Conservation (phyloP, 2,113 vertebrate species). For the Caranx melampygus region DNA sequence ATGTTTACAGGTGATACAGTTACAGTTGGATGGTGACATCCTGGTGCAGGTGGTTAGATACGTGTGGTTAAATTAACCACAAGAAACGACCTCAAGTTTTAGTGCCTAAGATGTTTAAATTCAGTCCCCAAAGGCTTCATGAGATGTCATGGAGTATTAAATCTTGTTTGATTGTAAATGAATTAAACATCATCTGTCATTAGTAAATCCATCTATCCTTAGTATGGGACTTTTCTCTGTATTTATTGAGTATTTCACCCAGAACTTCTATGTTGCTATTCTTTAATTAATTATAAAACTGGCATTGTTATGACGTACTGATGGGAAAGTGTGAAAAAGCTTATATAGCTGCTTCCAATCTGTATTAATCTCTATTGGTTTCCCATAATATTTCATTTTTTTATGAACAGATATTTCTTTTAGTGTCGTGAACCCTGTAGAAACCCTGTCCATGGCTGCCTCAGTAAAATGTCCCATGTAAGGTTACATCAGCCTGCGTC, state of each 20-base stretch:
- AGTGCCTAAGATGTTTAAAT: background rate
- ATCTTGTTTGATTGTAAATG: background rate
- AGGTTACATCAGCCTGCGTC: background rate
- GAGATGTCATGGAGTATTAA: background rate
- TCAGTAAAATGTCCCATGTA: background rate
- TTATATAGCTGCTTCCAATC: background rate
- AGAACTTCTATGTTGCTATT: background rate
- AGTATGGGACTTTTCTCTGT: background rate
- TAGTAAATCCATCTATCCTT: background rate
- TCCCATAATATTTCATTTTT: background rate
- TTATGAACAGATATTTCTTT: background rate
- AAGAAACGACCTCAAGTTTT: too few species aligned
- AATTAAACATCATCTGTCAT: background rate
- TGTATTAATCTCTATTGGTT: background rate
- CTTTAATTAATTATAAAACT: background rate
- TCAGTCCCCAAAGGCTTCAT: background rate
- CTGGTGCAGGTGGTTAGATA: background rate
- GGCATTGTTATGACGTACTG: background rate
- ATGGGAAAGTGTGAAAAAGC: background rate
- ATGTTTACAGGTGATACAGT: conserved; percentile 31
- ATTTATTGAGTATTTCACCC: background rate
- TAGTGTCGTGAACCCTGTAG: background rate
- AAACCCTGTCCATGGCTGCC: background rate
- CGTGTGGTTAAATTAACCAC: background rate
- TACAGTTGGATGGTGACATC: background rate